A percentile compares a stretch with the other conserved stretches of the same genome.
phyloP scores from a whole-genome alignment of 2,113 vertebrate genomes.

The Scytalopus superciliaris region DNA sequence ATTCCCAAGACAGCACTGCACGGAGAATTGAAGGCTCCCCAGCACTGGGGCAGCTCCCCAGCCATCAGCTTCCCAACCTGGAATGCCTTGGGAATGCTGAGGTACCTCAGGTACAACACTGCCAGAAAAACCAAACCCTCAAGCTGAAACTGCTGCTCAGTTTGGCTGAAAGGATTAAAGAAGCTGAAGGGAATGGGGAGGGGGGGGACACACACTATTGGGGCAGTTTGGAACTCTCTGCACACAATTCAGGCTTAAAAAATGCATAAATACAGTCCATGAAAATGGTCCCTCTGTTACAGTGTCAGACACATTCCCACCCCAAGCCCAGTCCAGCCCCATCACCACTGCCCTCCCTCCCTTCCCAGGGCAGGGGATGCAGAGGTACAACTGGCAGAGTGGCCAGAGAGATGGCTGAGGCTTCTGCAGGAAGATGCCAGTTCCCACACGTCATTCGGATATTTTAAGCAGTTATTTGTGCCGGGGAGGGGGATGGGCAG shows the following conservation, averaged over 20 bases:
- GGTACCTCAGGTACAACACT: neutral
- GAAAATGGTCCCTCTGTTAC: fast-evolving
- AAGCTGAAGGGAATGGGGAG: neutral
- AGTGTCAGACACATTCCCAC: fast-evolving
- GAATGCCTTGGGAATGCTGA: fast-evolving
- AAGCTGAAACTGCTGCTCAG: fast-evolving
- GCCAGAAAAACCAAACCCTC: fast-evolving
- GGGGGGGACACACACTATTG: neutral
- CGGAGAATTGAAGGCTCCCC: neutral
- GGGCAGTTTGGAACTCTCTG: neutral
- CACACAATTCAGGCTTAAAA: too few species aligned
- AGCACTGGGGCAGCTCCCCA: neutral
- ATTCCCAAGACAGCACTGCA: neutral
- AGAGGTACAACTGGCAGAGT: fast-evolving
- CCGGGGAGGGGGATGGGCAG: neutral
- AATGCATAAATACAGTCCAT: fast-evolving
- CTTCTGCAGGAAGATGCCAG: neutral
- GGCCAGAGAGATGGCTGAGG: neutral
- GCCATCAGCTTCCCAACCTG: neutral
- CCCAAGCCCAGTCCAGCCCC: neutral
- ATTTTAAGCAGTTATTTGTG: neutral
- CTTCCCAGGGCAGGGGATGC: fast-evolving
- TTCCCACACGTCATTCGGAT: neutral
- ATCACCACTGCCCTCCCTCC: neutral
- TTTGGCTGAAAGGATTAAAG: fast-evolving